phyloP scores from a whole-genome alignment of 2,797 vertebrate species.

The Epinephelus coioides region DNA sequence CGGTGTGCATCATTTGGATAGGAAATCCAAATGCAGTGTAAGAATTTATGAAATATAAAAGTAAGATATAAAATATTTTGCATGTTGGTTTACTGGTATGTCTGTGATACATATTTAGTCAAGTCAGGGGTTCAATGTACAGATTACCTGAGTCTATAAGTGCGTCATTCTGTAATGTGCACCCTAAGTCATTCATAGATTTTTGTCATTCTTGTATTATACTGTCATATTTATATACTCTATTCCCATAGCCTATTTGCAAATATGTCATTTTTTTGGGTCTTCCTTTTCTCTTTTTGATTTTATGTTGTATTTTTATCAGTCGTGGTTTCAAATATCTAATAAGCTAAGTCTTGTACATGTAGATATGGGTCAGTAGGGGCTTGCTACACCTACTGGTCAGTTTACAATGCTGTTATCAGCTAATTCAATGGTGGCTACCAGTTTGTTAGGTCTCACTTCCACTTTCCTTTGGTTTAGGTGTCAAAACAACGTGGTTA shows the following conservation, averaged over 20 bases:
- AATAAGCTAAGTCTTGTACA: no score
- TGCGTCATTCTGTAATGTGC: background rate
- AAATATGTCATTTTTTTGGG: no score
- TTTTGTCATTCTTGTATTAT: background rate
- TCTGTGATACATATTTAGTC: background rate
- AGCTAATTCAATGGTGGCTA: no score
- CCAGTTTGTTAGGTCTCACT: no score
- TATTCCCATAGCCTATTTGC: background rate
- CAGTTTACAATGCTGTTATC: no score
- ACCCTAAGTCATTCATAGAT: background rate
- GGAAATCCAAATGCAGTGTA: background rate
- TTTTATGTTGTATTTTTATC: background rate
- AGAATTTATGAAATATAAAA: background rate
- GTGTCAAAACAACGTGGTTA: no score
- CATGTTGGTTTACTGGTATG: background rate
- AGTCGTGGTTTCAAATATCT: no score
- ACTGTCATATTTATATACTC: background rate
- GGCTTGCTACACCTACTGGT: no score
- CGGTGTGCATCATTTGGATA: background rate
- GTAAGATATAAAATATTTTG: background rate
- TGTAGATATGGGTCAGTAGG: no score
- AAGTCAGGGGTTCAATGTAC: background rate
- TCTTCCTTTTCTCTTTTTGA: background rate
- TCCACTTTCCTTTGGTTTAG: no score
- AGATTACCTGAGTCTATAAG: background rate